phyloP scores from a whole-genome alignment of 1,140 invertebrate genomes.

The Lepidurus arcticus region DNA sequence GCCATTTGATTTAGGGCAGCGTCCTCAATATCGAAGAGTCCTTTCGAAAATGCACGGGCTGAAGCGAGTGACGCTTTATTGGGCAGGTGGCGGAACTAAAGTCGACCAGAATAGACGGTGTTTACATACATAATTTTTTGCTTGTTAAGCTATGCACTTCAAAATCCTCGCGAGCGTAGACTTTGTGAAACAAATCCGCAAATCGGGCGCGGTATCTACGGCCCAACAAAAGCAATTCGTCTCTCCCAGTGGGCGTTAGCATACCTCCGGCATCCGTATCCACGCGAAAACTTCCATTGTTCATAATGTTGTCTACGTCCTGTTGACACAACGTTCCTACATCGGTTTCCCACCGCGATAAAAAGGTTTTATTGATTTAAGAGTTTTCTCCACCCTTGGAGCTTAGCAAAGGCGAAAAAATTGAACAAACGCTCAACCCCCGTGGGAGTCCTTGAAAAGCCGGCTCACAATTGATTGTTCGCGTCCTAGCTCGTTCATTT shows the following conservation, averaged over 20 bases:
- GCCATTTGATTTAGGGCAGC: conserved; percentile 36
- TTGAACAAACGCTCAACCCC: background rate
- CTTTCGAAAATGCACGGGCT: conserved; percentile 44
- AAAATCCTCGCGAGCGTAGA: conserved; percentile 29
- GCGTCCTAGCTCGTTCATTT: conserved; percentile 33
- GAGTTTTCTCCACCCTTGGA: background rate
- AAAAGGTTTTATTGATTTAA: background rate
- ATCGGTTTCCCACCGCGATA: background rate
- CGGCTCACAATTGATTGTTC: conserved; percentile 24
- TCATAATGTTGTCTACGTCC: conserved; percentile 53
- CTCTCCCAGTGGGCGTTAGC: conserved; percentile 53
- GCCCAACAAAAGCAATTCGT: conserved; percentile 55
- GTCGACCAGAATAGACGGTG: conserved; percentile 27
- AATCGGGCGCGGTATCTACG: conserved; percentile 54
- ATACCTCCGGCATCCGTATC: conserved; percentile 47
- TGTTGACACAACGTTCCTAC: conserved; percentile 51
- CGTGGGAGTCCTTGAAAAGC: background rate
- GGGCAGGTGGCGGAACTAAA: conserved; percentile 44
- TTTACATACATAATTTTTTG: conserved; percentile 17
- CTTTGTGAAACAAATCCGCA: conserved; percentile 45
- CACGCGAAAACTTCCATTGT: conserved; percentile 54
- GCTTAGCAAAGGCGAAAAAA: background rate
- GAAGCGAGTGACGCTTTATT: conserved; percentile 41
- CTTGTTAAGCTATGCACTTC: background rate
- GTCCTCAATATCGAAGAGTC: conserved; percentile 43